phyloP scores from a whole-genome alignment of 2,797 vertebrate species.

The Benthosema pterotum region DNA sequence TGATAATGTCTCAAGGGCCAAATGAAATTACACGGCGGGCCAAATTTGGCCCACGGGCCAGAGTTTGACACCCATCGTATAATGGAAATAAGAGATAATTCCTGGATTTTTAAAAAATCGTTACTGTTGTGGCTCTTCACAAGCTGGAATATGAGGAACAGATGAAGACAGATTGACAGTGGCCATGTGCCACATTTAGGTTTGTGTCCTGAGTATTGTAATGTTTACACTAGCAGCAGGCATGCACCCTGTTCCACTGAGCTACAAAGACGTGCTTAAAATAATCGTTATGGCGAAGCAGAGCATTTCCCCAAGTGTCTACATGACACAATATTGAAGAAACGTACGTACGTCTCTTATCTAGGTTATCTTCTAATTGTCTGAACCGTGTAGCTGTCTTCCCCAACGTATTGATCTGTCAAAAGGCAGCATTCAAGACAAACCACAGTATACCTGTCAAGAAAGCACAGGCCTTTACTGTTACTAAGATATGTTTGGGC shows the following conservation, averaged over 20 bases:
- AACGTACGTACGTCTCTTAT: neutral
- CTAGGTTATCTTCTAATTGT: conserved; percentile 9
- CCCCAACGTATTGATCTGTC: conserved; percentile 2
- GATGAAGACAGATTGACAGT: neutral
- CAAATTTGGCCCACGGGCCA: no score
- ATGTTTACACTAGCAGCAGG: no score
- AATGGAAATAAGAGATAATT: no score
- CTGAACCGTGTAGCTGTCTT: conserved; percentile 8
- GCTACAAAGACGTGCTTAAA: no score
- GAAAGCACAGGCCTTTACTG: conserved; percentile 8
- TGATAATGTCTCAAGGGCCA: no score
- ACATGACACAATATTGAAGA: no score
- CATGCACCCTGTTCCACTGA: no score
- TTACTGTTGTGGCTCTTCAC: conserved; percentile 6
- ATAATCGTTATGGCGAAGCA: no score
- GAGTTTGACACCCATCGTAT: no score
- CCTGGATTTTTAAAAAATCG: neutral
- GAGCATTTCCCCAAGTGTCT: no score
- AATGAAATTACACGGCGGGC: no score
- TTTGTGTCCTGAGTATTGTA: neutral
- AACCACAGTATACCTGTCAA: conserved; percentile 17
- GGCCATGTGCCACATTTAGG: neutral
- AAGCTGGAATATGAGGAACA: neutral
- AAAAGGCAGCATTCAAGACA: conserved; percentile 2
- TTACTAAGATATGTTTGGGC: no score